phyloP scores from a whole-genome alignment of 1,140 invertebrate genomes.

The Pseudomyrmex cubaensis region DNA sequence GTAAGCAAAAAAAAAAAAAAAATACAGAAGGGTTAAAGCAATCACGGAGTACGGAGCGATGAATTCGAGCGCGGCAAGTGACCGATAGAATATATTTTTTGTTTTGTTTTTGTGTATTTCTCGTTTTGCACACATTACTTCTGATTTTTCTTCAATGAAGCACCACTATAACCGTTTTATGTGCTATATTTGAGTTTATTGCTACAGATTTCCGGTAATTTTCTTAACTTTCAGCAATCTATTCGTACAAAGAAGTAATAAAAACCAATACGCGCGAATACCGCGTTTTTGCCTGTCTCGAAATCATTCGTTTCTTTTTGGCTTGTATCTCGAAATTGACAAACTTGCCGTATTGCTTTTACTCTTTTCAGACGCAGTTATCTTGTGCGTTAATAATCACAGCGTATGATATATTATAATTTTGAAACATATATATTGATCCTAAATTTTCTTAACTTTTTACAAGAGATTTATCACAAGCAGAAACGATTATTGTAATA shows the following conservation, averaged over 20 bases:
- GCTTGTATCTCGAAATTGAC: slow-evolving; percentile 22
- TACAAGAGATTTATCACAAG: slow-evolving; percentile 43
- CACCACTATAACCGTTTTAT: slow-evolving; percentile 60
- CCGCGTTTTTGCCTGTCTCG: slow-evolving; percentile 34
- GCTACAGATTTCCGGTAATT: slow-evolving; percentile 31
- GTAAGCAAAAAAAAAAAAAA: slow-evolving; percentile 15
- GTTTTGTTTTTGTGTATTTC: slow-evolving; percentile 73
- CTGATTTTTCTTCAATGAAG: slow-evolving; percentile 61
- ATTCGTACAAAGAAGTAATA: slow-evolving; percentile 13
- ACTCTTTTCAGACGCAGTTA: slow-evolving; percentile 22
- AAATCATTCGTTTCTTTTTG: slow-evolving; percentile 31
- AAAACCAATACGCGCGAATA: slow-evolving; percentile 33
- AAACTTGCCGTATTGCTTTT: slow-evolving; percentile 46
- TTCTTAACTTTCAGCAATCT: slow-evolving; percentile 51
- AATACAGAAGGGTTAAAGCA: slow-evolving; percentile 53
- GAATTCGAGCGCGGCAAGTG: slow-evolving; percentile 58
- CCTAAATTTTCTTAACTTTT: slow-evolving; percentile 52
- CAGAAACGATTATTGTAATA: slow-evolving; percentile 57
- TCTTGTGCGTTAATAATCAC: neutral
- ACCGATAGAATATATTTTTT: slow-evolving; percentile 67
- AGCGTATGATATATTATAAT: neutral
- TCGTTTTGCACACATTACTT: slow-evolving; percentile 68
- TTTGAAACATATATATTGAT: neutral
- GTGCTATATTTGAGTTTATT: slow-evolving; percentile 67
- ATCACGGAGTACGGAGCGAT: slow-evolving; percentile 57